Evolutionary conservation across 2,888 invertebrate species (phyloP).

Genomic region (Ornithoptera priamus): DNA sequence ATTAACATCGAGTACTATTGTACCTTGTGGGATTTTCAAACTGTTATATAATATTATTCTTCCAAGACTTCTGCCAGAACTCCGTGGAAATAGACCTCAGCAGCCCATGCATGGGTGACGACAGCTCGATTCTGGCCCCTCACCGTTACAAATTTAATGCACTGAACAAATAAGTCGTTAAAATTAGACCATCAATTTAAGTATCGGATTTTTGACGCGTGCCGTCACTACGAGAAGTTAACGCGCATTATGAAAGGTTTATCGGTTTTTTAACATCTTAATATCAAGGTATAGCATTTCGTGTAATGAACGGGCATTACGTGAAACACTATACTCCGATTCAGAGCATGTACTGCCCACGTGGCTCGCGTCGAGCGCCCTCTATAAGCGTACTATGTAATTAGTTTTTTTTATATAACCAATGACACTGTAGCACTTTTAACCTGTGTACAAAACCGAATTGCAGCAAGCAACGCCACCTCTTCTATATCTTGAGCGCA

Average conservation of each 20-base stretch:
- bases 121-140: not conserved
- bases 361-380: constrained; percentile 21
- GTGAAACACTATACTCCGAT: constrained; percentile 24
- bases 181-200: constrained; percentile 38
- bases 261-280: constrained; percentile 31
- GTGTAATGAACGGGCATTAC: constrained; percentile 31
- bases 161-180: constrained; percentile 11
- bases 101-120: too few relatives aligned
- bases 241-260: constrained; percentile 29
- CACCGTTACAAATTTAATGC: constrained; percentile 17
- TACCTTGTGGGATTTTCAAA: too few relatives aligned
- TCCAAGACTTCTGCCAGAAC: too few relatives aligned
- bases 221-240: constrained; percentile 34
- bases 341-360: constrained; percentile 5
- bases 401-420: not conserved
- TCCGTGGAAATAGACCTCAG: too few relatives aligned
- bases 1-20: too few relatives aligned
- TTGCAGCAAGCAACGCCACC: too few relatives aligned
- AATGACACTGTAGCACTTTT: too few relatives aligned
- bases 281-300: constrained; percentile 32
- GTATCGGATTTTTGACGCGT: constrained; percentile 43
- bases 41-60: too few relatives aligned
- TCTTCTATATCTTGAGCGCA: too few relatives aligned
- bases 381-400: constrained; percentile 2
- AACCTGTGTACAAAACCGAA: too few relatives aligned